phyloP scores from a whole-genome alignment of 2,888 invertebrate genomes.

The Dryococelus australis region DNA sequence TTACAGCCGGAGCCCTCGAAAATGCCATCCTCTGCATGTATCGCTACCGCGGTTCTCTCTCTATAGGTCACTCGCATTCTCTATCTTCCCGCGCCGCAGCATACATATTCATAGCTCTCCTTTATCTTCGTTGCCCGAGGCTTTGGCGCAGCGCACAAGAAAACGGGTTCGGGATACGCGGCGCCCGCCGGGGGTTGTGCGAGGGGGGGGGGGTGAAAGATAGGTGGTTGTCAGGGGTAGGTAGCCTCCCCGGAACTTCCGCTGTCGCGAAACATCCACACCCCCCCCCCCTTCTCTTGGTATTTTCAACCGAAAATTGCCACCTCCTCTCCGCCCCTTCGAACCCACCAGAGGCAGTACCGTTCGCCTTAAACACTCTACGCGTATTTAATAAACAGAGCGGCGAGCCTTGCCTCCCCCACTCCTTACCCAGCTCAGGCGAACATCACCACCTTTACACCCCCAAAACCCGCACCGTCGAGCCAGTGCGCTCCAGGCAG shows the following conservation, averaged over 20 bases:
- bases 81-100: background rate
- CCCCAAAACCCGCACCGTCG: too few species aligned
- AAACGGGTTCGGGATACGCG: too few species aligned
- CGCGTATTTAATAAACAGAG: background rate
- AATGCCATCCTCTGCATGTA: background rate
- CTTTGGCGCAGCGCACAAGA: background rate
- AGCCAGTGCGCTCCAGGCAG: background rate
- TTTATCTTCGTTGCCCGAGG: background rate
- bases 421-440: background rate
- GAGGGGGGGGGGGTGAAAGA: background rate
- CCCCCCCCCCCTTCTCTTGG: background rate
- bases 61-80: background rate
- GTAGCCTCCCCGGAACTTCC: background rate
- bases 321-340: background rate
- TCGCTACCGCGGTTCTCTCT: background rate
- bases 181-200: too few species aligned
- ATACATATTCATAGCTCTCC: conserved; percentile 27
- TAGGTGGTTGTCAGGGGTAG: background rate
- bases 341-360: too few species aligned
- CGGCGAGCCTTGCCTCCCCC: background rate
- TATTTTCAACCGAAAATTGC: background rate
- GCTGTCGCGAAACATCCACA: background rate
- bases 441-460: background rate
- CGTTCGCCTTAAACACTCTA: background rate
- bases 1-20: background rate